These are phyloP conservation scores for Odontothrips loti DNA, from an alignment of 2,888 invertebrate genomes.

Conservation along the genomic window DNA sequence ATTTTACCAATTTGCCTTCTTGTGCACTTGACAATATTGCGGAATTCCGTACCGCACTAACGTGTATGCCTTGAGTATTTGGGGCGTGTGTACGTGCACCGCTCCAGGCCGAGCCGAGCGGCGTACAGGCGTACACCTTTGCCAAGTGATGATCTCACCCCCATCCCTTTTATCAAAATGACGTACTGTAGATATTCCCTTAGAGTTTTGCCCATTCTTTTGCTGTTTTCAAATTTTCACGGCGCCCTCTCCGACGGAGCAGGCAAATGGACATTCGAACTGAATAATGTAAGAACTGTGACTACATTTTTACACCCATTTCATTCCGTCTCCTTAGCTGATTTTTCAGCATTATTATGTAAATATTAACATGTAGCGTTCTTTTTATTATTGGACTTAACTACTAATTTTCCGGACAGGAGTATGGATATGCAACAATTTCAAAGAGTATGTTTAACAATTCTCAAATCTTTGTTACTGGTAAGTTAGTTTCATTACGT, in stretches of 20 bases:
- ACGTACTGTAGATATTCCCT: neutral
- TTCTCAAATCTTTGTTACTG: constrained; percentile 63
- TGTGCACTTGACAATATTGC: no score
- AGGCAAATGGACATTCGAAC: constrained; percentile 62
- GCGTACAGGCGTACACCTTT: neutral
- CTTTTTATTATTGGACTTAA: constrained; percentile 32
- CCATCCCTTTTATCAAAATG: neutral
- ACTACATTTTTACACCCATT: neutral
- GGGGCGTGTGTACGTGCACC: no score
- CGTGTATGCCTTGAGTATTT: no score
- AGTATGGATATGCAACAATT: constrained; percentile 49
- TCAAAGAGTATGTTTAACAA: constrained; percentile 65
- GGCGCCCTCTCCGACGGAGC: neutral
- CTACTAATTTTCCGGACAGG: constrained; percentile 44
- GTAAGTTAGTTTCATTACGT: constrained; percentile 52
- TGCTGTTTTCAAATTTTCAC: neutral
- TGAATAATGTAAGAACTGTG: constrained; percentile 51
- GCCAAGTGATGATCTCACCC: neutral
- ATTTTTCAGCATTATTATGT: constrained; percentile 32
- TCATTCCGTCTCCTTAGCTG: constrained; percentile 33
- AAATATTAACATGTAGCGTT: constrained; percentile 32
- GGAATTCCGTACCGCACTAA: no score
- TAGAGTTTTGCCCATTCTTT: neutral
- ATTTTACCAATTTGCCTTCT: neutral
- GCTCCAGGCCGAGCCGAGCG: neutral